These are phyloP conservation scores for Opisthograptis luteolata DNA, from an alignment of 2,888 invertebrate species.

Conservation along the genomic window DNA sequence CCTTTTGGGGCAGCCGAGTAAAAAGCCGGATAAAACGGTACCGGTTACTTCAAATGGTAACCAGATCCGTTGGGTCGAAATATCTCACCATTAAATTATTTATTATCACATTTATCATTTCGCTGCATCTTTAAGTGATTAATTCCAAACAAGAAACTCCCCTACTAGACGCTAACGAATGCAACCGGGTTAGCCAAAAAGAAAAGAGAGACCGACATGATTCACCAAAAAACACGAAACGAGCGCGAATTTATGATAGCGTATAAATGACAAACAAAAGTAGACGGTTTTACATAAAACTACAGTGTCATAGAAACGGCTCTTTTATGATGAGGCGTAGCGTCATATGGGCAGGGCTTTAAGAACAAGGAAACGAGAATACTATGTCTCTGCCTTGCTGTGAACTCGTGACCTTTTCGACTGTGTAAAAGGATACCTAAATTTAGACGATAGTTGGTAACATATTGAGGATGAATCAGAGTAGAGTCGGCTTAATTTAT, in stretches of 20 bases:
- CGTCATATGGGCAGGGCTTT: conserved; percentile 31
- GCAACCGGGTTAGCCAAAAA: conserved; percentile 31
- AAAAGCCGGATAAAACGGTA: conserved; percentile 20
- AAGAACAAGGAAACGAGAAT: conserved; percentile 18
- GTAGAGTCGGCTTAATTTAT: conserved; percentile 15
- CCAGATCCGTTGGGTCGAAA: conserved; percentile 19
- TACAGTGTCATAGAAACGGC: conserved; percentile 36
- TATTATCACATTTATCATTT: conserved; percentile 19
- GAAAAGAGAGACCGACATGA: conserved; percentile 25
- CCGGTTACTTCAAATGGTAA: conserved; percentile 38
- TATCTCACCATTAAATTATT: conserved; percentile 10
- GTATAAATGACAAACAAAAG: conserved; percentile 19
- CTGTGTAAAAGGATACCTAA: conserved; percentile 32
- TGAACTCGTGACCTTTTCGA: conserved; percentile 46
- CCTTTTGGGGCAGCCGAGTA: too few relatives aligned
- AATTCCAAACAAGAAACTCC: conserved; percentile 4
- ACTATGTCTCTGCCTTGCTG: conserved; percentile 36
- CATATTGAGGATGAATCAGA: conserved; percentile 10
- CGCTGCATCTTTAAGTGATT: conserved; percentile 9
- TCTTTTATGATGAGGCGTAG: conserved; percentile 35
- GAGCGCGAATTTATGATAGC: conserved; percentile 31
- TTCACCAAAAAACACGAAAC: conserved; percentile 31
- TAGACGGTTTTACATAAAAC: conserved; percentile 34
- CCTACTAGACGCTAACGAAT: conserved; percentile 18
- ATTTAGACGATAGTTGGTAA: conserved; percentile 6